A percentile compares a stretch with the other conserved stretches of the same genome.
Evolutionary conservation across 2,797 vertebrate genomes (phyloP).

Genomic region (Apodemus agrarius): DNA sequence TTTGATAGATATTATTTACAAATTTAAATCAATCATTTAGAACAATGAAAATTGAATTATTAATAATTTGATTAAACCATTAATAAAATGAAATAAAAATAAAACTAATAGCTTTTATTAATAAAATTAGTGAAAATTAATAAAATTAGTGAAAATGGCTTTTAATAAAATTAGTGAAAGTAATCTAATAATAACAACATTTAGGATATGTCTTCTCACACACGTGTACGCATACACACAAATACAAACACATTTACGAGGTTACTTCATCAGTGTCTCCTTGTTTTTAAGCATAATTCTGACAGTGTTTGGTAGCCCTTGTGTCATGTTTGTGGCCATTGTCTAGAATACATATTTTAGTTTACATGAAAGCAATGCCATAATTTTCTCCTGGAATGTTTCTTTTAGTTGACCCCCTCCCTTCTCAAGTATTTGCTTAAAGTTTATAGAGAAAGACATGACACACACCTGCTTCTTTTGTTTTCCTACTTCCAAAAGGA

Average conservation of each 20-base stretch:
- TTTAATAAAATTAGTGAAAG: not conserved
- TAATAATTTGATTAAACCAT: not conserved
- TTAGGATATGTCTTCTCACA: not conserved
- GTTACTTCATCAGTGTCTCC: not conserved
- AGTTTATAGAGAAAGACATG: not conserved
- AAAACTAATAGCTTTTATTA: too few species aligned
- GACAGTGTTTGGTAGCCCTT: not conserved
- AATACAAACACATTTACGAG: not conserved
- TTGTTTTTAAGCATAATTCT: not conserved
- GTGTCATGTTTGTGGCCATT: not conserved
- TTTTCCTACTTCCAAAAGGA: conserved; percentile 3
- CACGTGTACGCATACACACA: not conserved
- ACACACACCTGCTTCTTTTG: not conserved
- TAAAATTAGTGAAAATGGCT: too few species aligned
- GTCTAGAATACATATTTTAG: not conserved
- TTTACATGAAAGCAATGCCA: not conserved
- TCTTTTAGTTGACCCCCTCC: not conserved
- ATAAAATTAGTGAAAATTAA: too few species aligned
- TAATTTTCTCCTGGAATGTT: not conserved
- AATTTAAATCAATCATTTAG: not conserved
- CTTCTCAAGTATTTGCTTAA: not conserved
- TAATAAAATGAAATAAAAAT: not conserved
- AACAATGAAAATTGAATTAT: not conserved
- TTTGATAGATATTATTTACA: not conserved
- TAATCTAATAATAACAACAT: not conserved